These are phyloP conservation scores for Sclerurus mexicanus DNA, from an alignment of 2,113 vertebrate genomes.

Conservation along the genomic window DNA sequence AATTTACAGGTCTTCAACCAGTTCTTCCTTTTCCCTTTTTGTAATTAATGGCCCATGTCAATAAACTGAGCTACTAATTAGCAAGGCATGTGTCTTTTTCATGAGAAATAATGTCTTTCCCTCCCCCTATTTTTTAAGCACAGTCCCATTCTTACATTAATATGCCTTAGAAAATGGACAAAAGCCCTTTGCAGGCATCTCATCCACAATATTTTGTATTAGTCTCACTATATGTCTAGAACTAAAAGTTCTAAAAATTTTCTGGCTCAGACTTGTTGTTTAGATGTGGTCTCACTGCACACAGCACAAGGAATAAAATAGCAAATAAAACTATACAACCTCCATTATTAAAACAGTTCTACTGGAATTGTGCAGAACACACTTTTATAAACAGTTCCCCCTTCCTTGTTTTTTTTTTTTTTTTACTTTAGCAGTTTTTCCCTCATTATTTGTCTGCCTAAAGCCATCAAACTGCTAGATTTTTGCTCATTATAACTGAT, in stretches of 20 bases:
- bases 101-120: not conserved
- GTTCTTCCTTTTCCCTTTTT: not conserved
- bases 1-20: not conserved
- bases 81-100: not conserved
- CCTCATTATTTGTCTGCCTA: not conserved
- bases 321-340: not conserved
- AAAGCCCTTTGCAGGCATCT: not conserved
- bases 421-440: not conserved
- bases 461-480: not conserved
- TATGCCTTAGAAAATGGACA: not conserved
- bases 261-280: not conserved
- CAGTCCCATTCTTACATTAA: not conserved
- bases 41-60: not conserved
- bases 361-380: not conserved
- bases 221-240: not conserved
- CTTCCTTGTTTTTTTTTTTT: not conserved
- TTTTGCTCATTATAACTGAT: not conserved
- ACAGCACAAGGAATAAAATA: not conserved
- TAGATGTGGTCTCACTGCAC: not conserved
- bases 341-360: not conserved
- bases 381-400: not conserved
- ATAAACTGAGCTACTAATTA: not conserved
- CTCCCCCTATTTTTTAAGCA: not conserved
- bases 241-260: not conserved
- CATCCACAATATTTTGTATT: not conserved